Evolutionary conservation across 2,888 invertebrate species (phyloP), one percentile per base, ranked within the genome.

Genomic region (Folsomia candida): DNA sequence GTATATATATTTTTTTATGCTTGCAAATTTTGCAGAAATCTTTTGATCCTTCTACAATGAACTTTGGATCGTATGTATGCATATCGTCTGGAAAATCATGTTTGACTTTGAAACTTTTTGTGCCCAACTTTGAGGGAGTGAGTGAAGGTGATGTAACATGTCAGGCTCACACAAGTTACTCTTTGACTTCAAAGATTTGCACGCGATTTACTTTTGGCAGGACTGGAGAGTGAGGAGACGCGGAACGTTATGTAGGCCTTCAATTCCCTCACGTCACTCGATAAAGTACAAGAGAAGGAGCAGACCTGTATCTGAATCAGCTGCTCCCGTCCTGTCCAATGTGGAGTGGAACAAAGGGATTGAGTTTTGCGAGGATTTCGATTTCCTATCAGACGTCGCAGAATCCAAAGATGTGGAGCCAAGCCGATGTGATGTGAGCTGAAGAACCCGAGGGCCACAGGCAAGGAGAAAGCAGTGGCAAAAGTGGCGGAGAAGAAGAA

Each of bases 261-360:
- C 37, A 4, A 9, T 4, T 37, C 37, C 14, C n/a, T n/a, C n/a
- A n/a, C n/a, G n/a, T n/a, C n/a, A 14, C 37, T 14, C 37, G 14
- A 14, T 14, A 37, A 9, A 37, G 37, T 14, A 37, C 4, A 37
- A 37, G 4, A 37, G 37, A 37, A 37, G 14, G 37, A 14, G 37
- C 37, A 4, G 37, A 14, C 37, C 14, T 37, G 14, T 4, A 37
- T 37, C 37, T 9, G 37, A 37, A 37, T n/a, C n/a, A n/a, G n/a
- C n/a, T n/a, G n/a, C n/a, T n/a, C n/a, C n/a, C n/a, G n/a, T n/a
- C n/a, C n/a, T n/a, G n/a, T n/a, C n/a, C n/a, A n/a, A n/a, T n/a
- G 14, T 9, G 37, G 37, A 37, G 25, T 14, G 59, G 59, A 59
- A 59, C 59, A 59, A 59, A 59, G 20, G 59, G 59, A 59, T 59